Evolutionary conservation across 2,113 vertebrate genomes (phyloP).

Genomic region (Sceloporus undulatus): DNA sequence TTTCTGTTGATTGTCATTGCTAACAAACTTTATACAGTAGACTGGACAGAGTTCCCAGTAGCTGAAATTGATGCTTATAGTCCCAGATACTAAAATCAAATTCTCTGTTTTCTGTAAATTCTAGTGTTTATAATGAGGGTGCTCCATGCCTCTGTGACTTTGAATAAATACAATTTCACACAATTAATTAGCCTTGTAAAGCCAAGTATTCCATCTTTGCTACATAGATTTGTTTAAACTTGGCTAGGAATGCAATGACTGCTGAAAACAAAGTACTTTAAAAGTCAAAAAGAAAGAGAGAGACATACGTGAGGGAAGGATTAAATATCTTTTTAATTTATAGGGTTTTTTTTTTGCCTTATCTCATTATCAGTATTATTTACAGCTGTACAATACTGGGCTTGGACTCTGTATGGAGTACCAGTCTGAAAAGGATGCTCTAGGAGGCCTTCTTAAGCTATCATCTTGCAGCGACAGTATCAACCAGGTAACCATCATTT

Average conservation of each 20-base stretch:
- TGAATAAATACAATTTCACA: slow-evolving; percentile 11
- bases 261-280: background rate
- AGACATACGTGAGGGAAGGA: background rate
- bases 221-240: background rate
- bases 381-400: slow-evolving; percentile 88
- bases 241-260: slow-evolving; percentile 20
- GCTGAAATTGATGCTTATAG: background rate
- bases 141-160: slow-evolving; percentile 13
- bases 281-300: background rate
- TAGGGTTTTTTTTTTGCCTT: slow-evolving; percentile 17
- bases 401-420: slow-evolving; percentile 86
- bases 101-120: background rate
- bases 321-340: slow-evolving; percentile 14
- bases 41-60: background rate
- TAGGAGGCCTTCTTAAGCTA: slow-evolving; percentile 73
- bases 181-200: background rate
- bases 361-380: slow-evolving; percentile 63
- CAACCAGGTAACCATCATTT: slow-evolving; percentile 78
- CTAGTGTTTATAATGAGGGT: background rate
- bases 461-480: slow-evolving; percentile 84
- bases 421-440: slow-evolving; percentile 55
- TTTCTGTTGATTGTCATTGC: background rate
- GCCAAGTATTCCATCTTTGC: background rate
- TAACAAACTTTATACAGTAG: background rate
- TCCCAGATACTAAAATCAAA: background rate